Percentiles rank a stretch among this genome's conserved stretches.
Conservation (phyloP, 2,797 vertebrate species). For the Sebastes matsubarae region DNA sequence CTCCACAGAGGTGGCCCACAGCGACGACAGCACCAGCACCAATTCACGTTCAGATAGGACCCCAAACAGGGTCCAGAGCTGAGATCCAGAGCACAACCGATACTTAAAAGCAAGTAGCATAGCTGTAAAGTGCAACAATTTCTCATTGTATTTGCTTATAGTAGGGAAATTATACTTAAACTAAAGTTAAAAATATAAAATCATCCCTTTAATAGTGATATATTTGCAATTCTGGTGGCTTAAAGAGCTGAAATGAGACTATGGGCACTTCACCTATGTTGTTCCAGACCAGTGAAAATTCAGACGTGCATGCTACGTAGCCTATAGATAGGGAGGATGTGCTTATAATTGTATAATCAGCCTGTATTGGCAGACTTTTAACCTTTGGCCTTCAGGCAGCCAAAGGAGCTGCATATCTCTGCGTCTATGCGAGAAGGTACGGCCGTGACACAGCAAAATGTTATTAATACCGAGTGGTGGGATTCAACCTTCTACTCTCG, state of each 20-base stretch:
- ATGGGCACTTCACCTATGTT: not conserved
- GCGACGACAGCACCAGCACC: constrained; percentile 19
- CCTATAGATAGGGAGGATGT: not conserved
- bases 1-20: constrained; percentile 28
- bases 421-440: too few species aligned
- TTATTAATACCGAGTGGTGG: not conserved
- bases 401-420: too few species aligned
- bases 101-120: not conserved
- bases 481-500: not conserved
- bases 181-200: not conserved
- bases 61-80: not conserved
- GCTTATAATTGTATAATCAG: not conserved
- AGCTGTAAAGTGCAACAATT: not conserved
- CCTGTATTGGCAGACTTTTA: not conserved
- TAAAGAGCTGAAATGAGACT: not conserved
- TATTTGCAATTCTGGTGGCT: not conserved
- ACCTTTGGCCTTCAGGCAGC: too few species aligned
- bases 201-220: too few species aligned
- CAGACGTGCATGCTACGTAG: rapidly evolving
- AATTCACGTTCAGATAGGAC: not conserved
- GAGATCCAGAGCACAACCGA: not conserved
- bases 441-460: not conserved
- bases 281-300: not conserved
- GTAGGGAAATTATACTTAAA: not conserved
- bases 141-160: not conserved